Percentiles rank a stretch among this genome's conserved stretches.
These are phyloP conservation scores for Acanthopagrus latus DNA, from an alignment of 2,797 vertebrate species.

Conservation along the genomic window DNA sequence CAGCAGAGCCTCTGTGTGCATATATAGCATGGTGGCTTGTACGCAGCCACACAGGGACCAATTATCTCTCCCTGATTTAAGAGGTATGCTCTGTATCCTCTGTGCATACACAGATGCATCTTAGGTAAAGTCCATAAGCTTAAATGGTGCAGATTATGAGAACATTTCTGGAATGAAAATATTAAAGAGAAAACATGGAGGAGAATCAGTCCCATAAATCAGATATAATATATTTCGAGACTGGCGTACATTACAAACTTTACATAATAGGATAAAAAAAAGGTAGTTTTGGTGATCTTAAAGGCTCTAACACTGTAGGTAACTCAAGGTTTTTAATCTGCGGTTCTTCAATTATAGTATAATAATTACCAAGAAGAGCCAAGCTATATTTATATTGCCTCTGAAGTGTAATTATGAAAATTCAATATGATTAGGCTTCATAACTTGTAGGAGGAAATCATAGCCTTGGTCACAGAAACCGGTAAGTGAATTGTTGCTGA, in stretches of 20 bases:
- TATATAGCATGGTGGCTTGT: constrained; percentile 53
- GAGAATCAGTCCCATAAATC: not conserved
- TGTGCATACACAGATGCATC: not conserved
- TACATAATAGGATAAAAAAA: not conserved
- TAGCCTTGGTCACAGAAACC: not conserved
- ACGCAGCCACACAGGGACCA: constrained; percentile 74
- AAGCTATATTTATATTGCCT: not conserved
- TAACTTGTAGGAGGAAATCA: constrained; percentile 7
- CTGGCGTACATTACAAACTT: not conserved
- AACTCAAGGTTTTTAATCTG: not conserved
- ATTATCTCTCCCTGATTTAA: constrained; percentile 70
- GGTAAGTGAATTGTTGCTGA: not conserved
- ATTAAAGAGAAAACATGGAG: not conserved
- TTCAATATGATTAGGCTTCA: not conserved
- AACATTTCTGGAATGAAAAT: constrained; percentile 39
- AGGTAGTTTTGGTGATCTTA: not conserved
- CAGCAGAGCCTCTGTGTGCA: constrained; percentile 55
- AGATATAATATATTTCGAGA: not conserved
- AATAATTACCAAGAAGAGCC: not conserved
- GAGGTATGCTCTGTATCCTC: not conserved
- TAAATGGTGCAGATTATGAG: constrained; percentile 58
- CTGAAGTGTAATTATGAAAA: not conserved
- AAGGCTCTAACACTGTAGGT: not conserved
- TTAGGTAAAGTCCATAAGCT: constrained; percentile 34
- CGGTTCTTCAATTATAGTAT: not conserved